A percentile compares a stretch with the other conserved stretches of the same genome.
These are phyloP conservation scores for Cottus gobio DNA, from an alignment of 2,113 vertebrate species.

Conservation along the genomic window DNA sequence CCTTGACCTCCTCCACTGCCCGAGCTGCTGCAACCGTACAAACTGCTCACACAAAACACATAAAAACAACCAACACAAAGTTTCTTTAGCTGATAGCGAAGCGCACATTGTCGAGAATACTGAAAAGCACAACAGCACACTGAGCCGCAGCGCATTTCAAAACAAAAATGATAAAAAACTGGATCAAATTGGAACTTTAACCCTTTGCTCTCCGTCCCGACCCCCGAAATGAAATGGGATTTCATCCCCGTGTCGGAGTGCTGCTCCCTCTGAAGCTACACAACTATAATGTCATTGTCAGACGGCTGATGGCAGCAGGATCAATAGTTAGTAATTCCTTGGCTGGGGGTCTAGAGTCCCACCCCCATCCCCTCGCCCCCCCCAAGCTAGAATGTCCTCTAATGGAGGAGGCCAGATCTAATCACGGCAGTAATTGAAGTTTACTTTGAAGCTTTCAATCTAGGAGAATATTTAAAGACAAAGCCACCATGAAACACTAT, in stretches of 20 bases:
- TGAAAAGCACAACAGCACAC: not conserved
- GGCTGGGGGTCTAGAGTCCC: slow-evolving; percentile 72
- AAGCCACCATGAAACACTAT: slow-evolving; percentile 83
- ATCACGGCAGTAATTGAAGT: slow-evolving; percentile 85
- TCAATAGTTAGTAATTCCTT: slow-evolving; percentile 81
- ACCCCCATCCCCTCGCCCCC: slow-evolving; percentile 52
- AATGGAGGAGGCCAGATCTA: slow-evolving; percentile 86
- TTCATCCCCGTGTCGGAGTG: slow-evolving; percentile 58
- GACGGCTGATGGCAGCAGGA: slow-evolving; percentile 75
- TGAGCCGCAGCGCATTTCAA: slow-evolving; percentile 16
- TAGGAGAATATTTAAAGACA: slow-evolving; percentile 85
- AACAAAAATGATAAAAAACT: slow-evolving; percentile 27
- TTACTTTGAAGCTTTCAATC: slow-evolving; percentile 86
- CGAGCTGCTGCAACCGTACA: not conserved
- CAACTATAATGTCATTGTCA: slow-evolving; percentile 80
- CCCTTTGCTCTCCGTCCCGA: slow-evolving; percentile 42
- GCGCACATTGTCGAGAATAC: not conserved
- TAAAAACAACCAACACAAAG: not conserved
- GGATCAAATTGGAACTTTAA: slow-evolving; percentile 40
- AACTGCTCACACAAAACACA: not conserved
- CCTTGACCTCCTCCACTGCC: not conserved
- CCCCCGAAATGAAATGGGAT: slow-evolving; percentile 58
- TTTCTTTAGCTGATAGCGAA: slow-evolving; percentile 10
- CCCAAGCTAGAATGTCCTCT: slow-evolving; percentile 85
- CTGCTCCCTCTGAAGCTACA: slow-evolving; percentile 58